Evolutionary conservation across 2,888 invertebrate species (phyloP).

Genomic region (Drosophila percnosoma): DNA sequence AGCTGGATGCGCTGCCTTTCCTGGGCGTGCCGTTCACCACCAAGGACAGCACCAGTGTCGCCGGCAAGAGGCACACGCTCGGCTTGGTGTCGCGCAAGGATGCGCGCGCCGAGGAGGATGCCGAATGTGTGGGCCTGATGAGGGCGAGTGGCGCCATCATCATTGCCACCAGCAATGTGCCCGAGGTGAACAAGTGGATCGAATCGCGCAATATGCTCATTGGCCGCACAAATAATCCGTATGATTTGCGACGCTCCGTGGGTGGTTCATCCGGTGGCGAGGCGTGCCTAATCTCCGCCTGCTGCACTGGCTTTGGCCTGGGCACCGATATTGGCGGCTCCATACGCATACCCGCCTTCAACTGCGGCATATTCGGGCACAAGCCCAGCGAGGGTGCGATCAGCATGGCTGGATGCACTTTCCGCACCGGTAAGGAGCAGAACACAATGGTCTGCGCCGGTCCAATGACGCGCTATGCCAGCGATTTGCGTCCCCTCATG

Average conservation of each 20-base stretch:
- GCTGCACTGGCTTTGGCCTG: slow-evolving; percentile 93
- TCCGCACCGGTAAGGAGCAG: slow-evolving; percentile 88
- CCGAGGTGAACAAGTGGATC: slow-evolving; percentile 96
- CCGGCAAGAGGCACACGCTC: slow-evolving; percentile 90
- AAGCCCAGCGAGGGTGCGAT: slow-evolving; percentile 89
- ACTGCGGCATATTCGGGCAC: slow-evolving; percentile 94
- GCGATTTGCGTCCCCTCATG: slow-evolving; percentile 92
- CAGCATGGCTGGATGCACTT: slow-evolving; percentile 88
- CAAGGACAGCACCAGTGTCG: slow-evolving; percentile 94
- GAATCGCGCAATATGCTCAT: slow-evolving; percentile 95
- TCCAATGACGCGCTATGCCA: slow-evolving; percentile 91
- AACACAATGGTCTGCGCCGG: slow-evolving; percentile 93
- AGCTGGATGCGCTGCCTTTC: slow-evolving; percentile 90
- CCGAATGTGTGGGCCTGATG: slow-evolving; percentile 90
- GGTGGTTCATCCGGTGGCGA: slow-evolving; percentile 98
- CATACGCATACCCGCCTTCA: slow-evolving; percentile 94
- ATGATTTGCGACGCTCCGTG: slow-evolving; percentile 92
- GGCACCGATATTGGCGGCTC: slow-evolving; percentile 99
- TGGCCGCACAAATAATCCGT: slow-evolving; percentile 96
- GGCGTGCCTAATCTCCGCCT: slow-evolving; percentile 90
- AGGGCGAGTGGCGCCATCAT: slow-evolving; percentile 94
- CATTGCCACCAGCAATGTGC: slow-evolving; percentile 95
- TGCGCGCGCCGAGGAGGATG: slow-evolving; percentile 89
- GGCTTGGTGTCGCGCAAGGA: slow-evolving; percentile 88
- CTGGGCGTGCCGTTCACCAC: slow-evolving; percentile 96